Conservation (phyloP, 2,888 invertebrate genomes). For the Pammene aurita region DNA sequence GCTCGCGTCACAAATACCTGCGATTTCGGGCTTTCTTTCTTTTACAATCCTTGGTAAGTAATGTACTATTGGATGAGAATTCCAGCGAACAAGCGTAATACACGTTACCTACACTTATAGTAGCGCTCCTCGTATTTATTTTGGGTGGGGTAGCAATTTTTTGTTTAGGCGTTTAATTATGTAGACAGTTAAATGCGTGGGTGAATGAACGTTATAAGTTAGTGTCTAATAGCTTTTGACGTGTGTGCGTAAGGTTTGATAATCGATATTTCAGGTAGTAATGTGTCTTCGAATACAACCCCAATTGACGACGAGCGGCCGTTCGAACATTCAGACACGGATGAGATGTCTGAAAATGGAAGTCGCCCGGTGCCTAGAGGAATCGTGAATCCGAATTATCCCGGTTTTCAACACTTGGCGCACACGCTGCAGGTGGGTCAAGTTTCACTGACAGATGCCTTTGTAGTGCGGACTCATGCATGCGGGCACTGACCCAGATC, state of each 20-base stretch:
- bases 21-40: no score
- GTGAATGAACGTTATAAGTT: conserved; percentile 31
- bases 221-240: conserved; percentile 11
- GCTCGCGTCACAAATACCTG: no score
- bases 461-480: conserved; percentile 47
- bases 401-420: conserved; percentile 92
- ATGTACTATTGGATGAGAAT: no score
- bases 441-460: conserved; percentile 52
- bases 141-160: conserved; percentile 17
- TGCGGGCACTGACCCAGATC: conserved; percentile 51
- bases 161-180: conserved; percentile 25
- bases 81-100: conserved; percentile 16
- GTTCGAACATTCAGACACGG: conserved; percentile 83
- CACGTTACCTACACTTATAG: conserved; percentile 1
- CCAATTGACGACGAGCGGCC: conserved; percentile 81
- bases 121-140: conserved; percentile 7
- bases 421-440: conserved; percentile 85
- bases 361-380: conserved; percentile 83
- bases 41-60: no score
- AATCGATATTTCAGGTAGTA: conserved; percentile 52
- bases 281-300: conserved; percentile 65
- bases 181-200: conserved; percentile 25
- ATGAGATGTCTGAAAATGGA: conserved; percentile 78
- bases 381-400: conserved; percentile 92
- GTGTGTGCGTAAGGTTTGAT: conserved; percentile 38